These are phyloP conservation scores for Drosophila acutilabella DNA, from an alignment of 2,888 invertebrate genomes.

Conservation along the genomic window DNA sequence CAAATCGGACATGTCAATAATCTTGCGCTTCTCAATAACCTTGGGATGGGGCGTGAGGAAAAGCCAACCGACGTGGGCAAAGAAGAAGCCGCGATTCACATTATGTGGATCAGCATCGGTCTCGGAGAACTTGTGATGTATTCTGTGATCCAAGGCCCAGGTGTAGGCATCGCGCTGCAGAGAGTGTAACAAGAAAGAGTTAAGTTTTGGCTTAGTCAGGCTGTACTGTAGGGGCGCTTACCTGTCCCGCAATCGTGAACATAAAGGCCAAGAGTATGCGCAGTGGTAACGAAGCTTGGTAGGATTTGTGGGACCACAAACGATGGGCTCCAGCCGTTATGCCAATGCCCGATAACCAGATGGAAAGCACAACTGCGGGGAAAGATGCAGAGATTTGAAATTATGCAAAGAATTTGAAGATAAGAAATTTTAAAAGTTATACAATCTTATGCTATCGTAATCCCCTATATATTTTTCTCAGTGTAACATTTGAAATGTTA, in stretches of 20 bases:
- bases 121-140: slow-evolving; percentile 95
- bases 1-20: slow-evolving; percentile 90
- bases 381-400: too few relatives aligned
- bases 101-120: slow-evolving; percentile 92
- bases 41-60: slow-evolving; percentile 93
- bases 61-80: slow-evolving; percentile 97
- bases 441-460: too few relatives aligned
- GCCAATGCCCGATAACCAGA: slow-evolving; percentile 92
- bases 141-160: slow-evolving; percentile 94
- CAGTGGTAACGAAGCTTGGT: slow-evolving; percentile 90
- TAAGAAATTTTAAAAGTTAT: too few relatives aligned
- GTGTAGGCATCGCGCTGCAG: slow-evolving; percentile 91
- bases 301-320: slow-evolving; percentile 92
- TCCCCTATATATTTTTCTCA: background rate
- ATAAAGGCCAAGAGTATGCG: slow-evolving; percentile 89
- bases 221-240: slow-evolving; percentile 80
- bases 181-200: background rate
- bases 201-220: background rate
- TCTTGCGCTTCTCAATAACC: slow-evolving; percentile 89
- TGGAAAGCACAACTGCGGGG: slow-evolving; percentile 86
- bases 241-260: slow-evolving; percentile 93
- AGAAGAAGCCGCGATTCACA: slow-evolving; percentile 94
- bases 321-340: slow-evolving; percentile 93
- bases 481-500: background rate
- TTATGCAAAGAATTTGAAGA: too few relatives aligned